Evolutionary conservation across 2,888 invertebrate species (phyloP).

Genomic region (Dolomedes plantarius): DNA sequence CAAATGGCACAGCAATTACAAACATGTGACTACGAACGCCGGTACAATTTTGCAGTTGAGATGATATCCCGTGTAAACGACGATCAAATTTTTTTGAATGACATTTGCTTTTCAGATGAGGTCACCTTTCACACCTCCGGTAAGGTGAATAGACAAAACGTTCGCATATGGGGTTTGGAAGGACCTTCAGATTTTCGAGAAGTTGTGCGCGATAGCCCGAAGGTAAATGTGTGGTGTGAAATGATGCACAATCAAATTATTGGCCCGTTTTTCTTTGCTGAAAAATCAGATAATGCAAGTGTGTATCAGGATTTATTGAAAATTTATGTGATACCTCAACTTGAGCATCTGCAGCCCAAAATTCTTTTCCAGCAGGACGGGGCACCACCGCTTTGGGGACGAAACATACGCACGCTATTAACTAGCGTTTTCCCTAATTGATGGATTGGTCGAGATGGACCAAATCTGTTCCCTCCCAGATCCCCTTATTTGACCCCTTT

Average conservation of each 20-base stretch:
- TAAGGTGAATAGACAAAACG: slow-evolving; percentile 4
- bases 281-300: slow-evolving; percentile 38
- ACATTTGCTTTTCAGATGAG: neutral
- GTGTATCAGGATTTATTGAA: slow-evolving; percentile 61
- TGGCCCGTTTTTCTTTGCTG: slow-evolving; percentile 54
- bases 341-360: slow-evolving; percentile 21
- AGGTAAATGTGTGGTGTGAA: slow-evolving; percentile 59
- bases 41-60: too few relatives aligned
- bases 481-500: too few relatives aligned
- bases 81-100: too few relatives aligned
- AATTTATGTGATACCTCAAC: slow-evolving; percentile 67
- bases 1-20: too few relatives aligned
- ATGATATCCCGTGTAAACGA: too few relatives aligned
- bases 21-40: too few relatives aligned
- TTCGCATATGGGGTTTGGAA: neutral
- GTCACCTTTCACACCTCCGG: neutral
- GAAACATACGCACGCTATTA: too few relatives aligned
- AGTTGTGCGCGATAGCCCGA: slow-evolving; percentile 48
- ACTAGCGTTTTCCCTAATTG: too few relatives aligned
- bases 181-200: neutral
- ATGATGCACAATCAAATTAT: slow-evolving; percentile 28
- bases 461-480: too few relatives aligned
- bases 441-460: too few relatives aligned
- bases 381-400: too few relatives aligned
- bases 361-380: neutral